These are phyloP conservation scores for Mesochorus sp. DNA, from an alignment of 2,888 invertebrate species.

Conservation along the genomic window DNA sequence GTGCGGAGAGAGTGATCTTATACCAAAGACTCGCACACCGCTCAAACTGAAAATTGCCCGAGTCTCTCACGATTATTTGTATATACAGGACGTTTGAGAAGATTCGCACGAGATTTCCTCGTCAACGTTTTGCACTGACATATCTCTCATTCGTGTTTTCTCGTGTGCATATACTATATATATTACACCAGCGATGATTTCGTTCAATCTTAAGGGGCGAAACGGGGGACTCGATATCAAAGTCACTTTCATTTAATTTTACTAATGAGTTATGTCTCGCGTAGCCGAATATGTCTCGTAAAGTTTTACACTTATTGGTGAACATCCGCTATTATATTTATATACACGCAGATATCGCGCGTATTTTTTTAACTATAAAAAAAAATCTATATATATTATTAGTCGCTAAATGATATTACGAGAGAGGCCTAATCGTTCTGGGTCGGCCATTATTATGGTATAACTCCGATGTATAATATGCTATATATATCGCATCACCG, in stretches of 20 bases:
- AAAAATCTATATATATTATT: too few relatives aligned
- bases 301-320: too few relatives aligned
- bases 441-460: slow-evolving; percentile 70
- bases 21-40: slow-evolving; percentile 14
- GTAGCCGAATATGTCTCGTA: too few relatives aligned
- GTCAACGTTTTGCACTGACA: slow-evolving; percentile 10
- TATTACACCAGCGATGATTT: too few relatives aligned
- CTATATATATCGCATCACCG: slow-evolving; percentile 50
- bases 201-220: too few relatives aligned
- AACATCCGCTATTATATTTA: not conserved
- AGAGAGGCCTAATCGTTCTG: slow-evolving; percentile 65
- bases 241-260: too few relatives aligned
- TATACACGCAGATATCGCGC: too few relatives aligned
- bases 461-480: slow-evolving; percentile 69
- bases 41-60: not conserved
- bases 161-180: too few relatives aligned
- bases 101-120: slow-evolving; percentile 6
- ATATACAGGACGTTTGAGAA: not conserved
- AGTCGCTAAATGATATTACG: slow-evolving; percentile 55
- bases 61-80: not conserved
- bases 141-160: not conserved
- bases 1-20: slow-evolving; percentile 14
- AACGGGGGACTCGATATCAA: too few relatives aligned
- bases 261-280: too few relatives aligned
- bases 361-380: too few relatives aligned